Evolutionary conservation across 2,113 vertebrate species (phyloP).

Genomic region (Ciconia maguari): DNA sequence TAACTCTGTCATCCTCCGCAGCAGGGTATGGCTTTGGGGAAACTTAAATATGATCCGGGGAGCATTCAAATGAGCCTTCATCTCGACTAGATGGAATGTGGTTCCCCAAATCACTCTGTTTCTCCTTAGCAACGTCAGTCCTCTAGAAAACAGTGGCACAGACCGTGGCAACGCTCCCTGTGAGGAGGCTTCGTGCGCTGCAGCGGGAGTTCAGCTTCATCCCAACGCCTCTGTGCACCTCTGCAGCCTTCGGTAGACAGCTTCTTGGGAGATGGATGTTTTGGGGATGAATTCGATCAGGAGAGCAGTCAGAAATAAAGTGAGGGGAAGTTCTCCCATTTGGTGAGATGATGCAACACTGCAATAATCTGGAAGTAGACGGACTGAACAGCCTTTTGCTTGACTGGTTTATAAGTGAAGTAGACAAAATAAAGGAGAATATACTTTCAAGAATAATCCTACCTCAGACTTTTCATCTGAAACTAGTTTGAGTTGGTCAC

Average conservation of each 20-base stretch:
- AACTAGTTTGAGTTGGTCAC: conserved; percentile 11
- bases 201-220: neutral
- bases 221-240: neutral
- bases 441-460: neutral
- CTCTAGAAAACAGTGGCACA: neutral
- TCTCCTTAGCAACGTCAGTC: neutral
- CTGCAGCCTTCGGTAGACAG: neutral
- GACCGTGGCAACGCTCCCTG: rapidly evolving
- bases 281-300: neutral
- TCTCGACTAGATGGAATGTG: neutral
- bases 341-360: neutral
- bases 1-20: neutral
- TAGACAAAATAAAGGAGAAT: conserved; percentile 45
- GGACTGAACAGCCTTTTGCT: neutral
- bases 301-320: neutral
- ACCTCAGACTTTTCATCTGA: conserved; percentile 26
- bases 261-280: neutral
- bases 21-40: neutral
- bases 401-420: neutral
- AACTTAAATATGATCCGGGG: neutral
- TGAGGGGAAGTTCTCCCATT: neutral
- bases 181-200: neutral
- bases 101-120: neutral
- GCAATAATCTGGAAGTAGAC: neutral
- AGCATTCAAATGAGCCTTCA: neutral